Conservation (phyloP, 1,140 invertebrate species). For the Eubasilissa regina region DNA sequence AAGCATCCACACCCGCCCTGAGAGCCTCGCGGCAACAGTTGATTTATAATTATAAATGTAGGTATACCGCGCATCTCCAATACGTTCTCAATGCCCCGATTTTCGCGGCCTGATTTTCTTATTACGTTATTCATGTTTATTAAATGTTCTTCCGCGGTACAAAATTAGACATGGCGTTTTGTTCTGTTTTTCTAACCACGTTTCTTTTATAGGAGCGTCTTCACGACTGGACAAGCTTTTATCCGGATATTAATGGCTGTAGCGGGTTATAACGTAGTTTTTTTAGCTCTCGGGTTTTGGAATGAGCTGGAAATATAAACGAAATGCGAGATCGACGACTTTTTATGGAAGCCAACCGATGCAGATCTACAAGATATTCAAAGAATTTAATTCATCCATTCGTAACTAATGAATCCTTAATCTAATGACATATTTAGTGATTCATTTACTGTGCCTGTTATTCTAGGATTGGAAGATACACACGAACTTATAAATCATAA, state of each 20-base stretch:
- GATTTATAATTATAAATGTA: too few relatives aligned
- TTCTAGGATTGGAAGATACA: too few relatives aligned
- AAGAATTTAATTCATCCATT: too few relatives aligned
- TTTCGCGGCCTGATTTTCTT: neutral
- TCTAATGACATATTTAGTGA: too few relatives aligned
- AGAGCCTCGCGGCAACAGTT: too few relatives aligned
- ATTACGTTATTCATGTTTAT: neutral
- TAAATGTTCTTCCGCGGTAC: neutral
- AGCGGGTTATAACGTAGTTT: neutral
- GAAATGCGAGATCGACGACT: neutral
- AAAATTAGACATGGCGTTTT: neutral
- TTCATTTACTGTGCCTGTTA: too few relatives aligned
- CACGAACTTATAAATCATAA: too few relatives aligned
- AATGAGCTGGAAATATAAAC: neutral
- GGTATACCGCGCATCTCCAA: too few relatives aligned
- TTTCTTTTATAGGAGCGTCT: constrained; percentile 3
- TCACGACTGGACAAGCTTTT: neutral
- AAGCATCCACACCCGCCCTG: too few relatives aligned
- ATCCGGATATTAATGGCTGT: neutral
- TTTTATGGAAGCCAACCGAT: neutral
- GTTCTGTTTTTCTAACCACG: constrained; percentile 7
- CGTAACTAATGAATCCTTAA: too few relatives aligned
- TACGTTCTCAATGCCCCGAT: neutral
- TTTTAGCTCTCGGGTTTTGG: neutral
- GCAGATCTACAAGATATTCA: neutral